phyloP scores from a whole-genome alignment of 2,797 vertebrate species.

The Vireo griseus region DNA sequence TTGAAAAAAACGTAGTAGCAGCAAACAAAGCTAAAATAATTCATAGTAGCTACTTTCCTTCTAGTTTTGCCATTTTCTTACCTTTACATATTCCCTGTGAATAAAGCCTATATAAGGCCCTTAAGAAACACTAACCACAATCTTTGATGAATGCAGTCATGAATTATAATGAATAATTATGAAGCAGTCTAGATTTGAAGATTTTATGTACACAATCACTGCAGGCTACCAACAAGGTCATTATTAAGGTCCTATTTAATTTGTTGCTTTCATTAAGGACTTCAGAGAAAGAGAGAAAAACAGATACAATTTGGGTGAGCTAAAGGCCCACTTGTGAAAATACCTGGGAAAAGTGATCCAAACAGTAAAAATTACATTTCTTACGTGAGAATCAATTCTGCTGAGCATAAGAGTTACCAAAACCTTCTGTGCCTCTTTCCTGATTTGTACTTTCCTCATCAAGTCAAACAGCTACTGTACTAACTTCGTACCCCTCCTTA shows the following conservation, averaged over 20 bases:
- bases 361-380: not conserved
- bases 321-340: not conserved
- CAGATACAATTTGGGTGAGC: not conserved
- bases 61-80: not conserved
- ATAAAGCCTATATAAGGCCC: not conserved
- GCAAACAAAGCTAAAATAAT: not conserved
- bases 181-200: not conserved
- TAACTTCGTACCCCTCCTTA: not conserved
- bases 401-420: not conserved
- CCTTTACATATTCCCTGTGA: not conserved
- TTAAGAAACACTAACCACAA: not conserved
- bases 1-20: not conserved
- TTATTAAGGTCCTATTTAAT: not conserved
- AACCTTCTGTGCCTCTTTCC: not conserved
- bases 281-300: not conserved
- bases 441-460: not conserved
- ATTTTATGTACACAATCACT: not conserved
- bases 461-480: not conserved
- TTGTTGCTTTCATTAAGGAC: not conserved
- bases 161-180: not conserved
- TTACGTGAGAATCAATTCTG: not conserved
- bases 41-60: not conserved
- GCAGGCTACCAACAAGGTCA: not conserved
- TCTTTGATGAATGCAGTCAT: not conserved
- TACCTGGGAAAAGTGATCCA: not conserved